phyloP scores from a whole-genome alignment of 2,113 vertebrate genomes.

The Axis porcinus region DNA sequence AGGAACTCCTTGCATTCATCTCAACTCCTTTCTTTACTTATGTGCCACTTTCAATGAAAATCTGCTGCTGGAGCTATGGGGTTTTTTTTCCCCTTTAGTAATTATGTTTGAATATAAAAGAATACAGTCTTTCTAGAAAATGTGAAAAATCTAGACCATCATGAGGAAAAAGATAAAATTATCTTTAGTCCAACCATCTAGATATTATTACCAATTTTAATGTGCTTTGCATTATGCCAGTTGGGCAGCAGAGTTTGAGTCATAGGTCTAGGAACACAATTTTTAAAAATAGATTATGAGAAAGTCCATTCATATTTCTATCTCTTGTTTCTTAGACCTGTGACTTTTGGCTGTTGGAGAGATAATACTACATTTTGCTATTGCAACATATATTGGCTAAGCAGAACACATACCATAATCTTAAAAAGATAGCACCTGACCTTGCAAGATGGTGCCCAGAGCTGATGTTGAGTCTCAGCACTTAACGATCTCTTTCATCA shows the following conservation, averaged over 20 bases:
- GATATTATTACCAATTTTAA: neutral
- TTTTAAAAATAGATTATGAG: neutral
- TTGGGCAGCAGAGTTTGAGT: neutral
- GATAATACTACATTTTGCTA: neutral
- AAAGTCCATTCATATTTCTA: neutral
- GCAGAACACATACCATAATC: neutral
- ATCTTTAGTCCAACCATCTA: neutral
- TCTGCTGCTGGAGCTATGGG: neutral
- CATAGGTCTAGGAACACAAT: neutral
- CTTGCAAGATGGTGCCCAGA: neutral
- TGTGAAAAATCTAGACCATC: neutral
- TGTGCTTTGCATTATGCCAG: neutral
- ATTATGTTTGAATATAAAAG: slow-evolving; percentile 29
- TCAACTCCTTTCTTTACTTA: neutral
- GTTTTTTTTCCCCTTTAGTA: neutral
- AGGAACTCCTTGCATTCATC: neutral
- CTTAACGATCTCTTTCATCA: neutral
- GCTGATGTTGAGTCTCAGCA: neutral
- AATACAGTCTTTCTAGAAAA: slow-evolving; percentile 22
- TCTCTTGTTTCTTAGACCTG: neutral
- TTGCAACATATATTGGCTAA: neutral
- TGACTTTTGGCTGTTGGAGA: neutral
- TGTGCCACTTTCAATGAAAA: neutral
- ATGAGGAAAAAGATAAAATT: slow-evolving; percentile 28
- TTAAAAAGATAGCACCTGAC: neutral